phyloP scores from a whole-genome alignment of 2,888 invertebrate genomes.

The Apodemia hepburni region DNA sequence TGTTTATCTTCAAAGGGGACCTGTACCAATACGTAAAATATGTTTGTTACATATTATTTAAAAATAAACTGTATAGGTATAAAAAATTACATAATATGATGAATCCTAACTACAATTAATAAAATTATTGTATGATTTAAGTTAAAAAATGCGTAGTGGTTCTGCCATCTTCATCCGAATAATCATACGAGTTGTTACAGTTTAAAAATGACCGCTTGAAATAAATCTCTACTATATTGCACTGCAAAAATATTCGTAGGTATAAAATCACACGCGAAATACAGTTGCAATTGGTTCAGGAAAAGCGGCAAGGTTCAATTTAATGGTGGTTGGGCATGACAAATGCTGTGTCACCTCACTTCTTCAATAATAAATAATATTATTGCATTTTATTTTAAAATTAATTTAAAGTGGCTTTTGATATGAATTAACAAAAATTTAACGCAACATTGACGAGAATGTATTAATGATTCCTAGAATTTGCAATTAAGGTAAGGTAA shows the following conservation, averaged over 20 bases:
- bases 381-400: conserved; percentile 28
- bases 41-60: too few relatives aligned
- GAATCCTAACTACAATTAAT: too few relatives aligned
- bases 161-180: too few relatives aligned
- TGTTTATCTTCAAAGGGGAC: too few relatives aligned
- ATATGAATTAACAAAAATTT: background rate
- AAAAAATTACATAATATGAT: too few relatives aligned
- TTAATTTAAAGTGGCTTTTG: conserved; percentile 21
- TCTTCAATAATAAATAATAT: conserved; percentile 33
- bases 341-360: conserved; percentile 56
- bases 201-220: conserved; percentile 16
- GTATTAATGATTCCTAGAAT: background rate
- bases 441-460: background rate
- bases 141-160: too few relatives aligned
- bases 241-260: conserved; percentile 27
- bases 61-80: too few relatives aligned
- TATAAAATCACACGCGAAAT: conserved; percentile 38
- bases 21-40: too few relatives aligned
- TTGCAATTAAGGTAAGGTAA: background rate
- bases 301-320: conserved; percentile 70
- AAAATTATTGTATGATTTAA: too few relatives aligned
- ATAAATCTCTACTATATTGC: conserved; percentile 16
- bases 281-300: conserved; percentile 65
- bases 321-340: conserved; percentile 72
- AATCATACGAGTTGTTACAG: conserved; percentile 16